A percentile compares a stretch with the other conserved stretches of the same genome.
Evolutionary conservation across 2,797 vertebrate genomes (phyloP).

Genomic region (Babyrousa celebensis): DNA sequence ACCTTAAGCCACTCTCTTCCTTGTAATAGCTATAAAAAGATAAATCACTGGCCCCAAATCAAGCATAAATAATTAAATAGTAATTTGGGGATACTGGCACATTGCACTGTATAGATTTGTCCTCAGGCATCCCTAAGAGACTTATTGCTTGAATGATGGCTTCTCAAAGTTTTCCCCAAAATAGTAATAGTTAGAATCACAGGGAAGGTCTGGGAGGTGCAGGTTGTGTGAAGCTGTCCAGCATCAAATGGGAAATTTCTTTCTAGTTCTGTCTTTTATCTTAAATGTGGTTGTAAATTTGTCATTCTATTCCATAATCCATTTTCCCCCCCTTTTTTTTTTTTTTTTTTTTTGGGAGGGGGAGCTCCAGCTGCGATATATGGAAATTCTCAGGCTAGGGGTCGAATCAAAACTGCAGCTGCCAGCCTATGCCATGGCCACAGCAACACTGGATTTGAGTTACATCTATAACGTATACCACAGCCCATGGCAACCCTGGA

Average conservation of each 20-base stretch:
- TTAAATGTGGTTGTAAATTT: background rate
- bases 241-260: background rate
- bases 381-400: no score
- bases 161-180: constrained; percentile 30
- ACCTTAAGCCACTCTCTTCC: background rate
- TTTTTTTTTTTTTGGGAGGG: no score
- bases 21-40: background rate
- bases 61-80: background rate
- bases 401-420: no score
- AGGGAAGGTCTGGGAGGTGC: rapidly evolving
- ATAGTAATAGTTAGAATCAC: background rate
- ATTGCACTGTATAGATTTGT: background rate
- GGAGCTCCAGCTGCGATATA: no score
- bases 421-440: no score
- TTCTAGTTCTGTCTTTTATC: constrained; percentile 52
- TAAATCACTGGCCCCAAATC: background rate
- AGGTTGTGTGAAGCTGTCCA: background rate
- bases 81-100: background rate
- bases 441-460: no score
- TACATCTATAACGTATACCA: no score
- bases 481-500: no score
- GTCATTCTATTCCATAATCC: background rate
- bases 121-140: background rate
- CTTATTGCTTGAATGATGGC: background rate
- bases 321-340: no score